Base-by-base conservation (phyloP, 2,888 invertebrate species). In the Tenthredo distinguenda region DNA sequence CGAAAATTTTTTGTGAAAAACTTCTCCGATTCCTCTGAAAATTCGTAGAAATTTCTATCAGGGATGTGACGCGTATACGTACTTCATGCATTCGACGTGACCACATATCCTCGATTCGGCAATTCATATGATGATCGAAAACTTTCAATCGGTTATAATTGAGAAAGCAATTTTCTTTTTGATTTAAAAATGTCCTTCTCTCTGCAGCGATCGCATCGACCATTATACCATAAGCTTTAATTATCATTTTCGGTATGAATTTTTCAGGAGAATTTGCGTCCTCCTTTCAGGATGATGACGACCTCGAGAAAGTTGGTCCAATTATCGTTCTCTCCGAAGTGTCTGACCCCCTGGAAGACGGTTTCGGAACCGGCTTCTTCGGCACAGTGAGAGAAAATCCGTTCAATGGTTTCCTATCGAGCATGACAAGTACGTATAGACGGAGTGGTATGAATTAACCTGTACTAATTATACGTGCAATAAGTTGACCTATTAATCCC, bases 391-490 rank as follows among this genome's bases (percentile, higher is more conserved):
- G 86, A 62, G 86, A 87, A 84, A 89, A 87, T 86, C 87, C 89
- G 18, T 87, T 91, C 77, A 88, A 89, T 34, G 88, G 89, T 37
- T 89, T 90, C 81, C 58, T 90, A 82, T 77, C 87, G 12, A 85
- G 89, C 74, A 88, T 91, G 87, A 89, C 89, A 86, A 87, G 90
- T 89, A 86, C 88, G 91, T 88, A 82, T 21, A 55, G 15, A n/a
- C 34, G 40, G 37, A 72, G n/a, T 6, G 18, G n/a, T n/a, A 43
- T 43, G 26, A 68, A 68, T 74, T 21, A 15, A 43, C 5, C 37
- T 15, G 18, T 7, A 62, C 21, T 10, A 62, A 21, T 26, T 12
- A 62, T 10, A 31, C 1, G 62, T 15, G 12, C 26, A 10, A 34
- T 18, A 68, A 68, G 10, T 34, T 15, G 6, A 68, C 6, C 15